Percentiles rank a stretch among this genome's conserved stretches.
These are phyloP conservation scores for Caradrina kadenii DNA, from an alignment of 2,888 invertebrate species.

Conservation along the genomic window DNA sequence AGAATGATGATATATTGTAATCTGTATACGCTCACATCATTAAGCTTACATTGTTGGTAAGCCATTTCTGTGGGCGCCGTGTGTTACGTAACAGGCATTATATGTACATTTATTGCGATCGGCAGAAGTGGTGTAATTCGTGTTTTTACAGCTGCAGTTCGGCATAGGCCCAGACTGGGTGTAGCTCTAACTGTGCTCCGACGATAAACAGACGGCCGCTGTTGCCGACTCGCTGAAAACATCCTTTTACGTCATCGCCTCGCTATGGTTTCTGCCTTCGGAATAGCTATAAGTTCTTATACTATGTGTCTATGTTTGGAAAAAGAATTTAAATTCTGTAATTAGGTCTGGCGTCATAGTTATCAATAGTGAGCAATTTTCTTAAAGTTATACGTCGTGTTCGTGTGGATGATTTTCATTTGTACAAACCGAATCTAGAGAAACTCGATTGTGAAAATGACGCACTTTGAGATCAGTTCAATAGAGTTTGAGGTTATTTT, in stretches of 20 bases:
- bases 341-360: constrained; percentile 27
- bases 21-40: constrained; percentile 27
- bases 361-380: constrained; percentile 33
- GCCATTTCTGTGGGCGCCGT: constrained; percentile 72
- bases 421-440: not conserved
- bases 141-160: constrained; percentile 89
- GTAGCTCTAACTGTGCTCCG: constrained; percentile 85
- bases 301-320: constrained; percentile 70
- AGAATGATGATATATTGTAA: constrained; percentile 36
- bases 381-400: constrained; percentile 6
- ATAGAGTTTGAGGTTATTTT: constrained; percentile 21
- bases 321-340: constrained; percentile 49
- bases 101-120: constrained; percentile 77
- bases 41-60: constrained; percentile 65
- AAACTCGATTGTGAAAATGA: constrained; percentile 6
- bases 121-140: constrained; percentile 81
- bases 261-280: constrained; percentile 81
- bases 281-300: constrained; percentile 68
- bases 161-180: constrained; percentile 81
- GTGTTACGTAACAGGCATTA: constrained; percentile 76
- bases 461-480: constrained; percentile 15
- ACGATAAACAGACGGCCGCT: constrained; percentile 89
- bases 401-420: constrained; percentile 7
- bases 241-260: constrained; percentile 90
- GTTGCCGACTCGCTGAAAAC: constrained; percentile 88